Percentiles rank a stretch among this genome's conserved stretches.
These are phyloP conservation scores for Xestia sexstrigata DNA, from an alignment of 2,888 invertebrate genomes.

Conservation along the genomic window DNA sequence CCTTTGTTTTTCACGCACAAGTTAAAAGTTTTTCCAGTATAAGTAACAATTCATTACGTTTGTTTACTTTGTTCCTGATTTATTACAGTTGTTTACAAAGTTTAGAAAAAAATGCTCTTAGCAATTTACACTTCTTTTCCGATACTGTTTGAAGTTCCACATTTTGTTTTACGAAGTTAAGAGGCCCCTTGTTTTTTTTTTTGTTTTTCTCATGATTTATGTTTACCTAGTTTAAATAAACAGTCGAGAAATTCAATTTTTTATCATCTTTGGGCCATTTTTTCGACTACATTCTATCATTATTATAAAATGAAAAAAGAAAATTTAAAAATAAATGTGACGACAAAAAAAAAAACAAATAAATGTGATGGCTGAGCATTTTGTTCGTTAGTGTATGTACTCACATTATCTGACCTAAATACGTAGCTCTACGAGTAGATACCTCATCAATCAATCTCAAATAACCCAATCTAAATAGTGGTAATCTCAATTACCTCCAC, in stretches of 20 bases:
- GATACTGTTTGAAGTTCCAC: constrained; percentile 25
- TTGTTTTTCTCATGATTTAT: constrained; percentile 1
- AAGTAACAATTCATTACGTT: constrained; percentile 54
- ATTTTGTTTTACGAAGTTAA: constrained; percentile 21
- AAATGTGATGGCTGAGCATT: too few relatives aligned
- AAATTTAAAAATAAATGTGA: not conserved
- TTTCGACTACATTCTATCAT: not conserved
- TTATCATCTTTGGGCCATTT: too few relatives aligned
- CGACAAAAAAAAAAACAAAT: not conserved
- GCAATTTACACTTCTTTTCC: constrained; percentile 28
- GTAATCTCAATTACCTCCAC: not conserved
- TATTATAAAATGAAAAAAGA: too few relatives aligned
- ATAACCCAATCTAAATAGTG: too few relatives aligned
- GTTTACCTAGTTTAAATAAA: not conserved
- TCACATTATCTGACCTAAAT: not conserved
- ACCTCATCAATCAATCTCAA: too few relatives aligned
- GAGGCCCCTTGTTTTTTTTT: not conserved
- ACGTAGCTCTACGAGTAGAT: not conserved
- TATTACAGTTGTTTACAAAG: constrained; percentile 53
- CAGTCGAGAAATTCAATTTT: too few relatives aligned
- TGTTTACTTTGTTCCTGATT: constrained; percentile 56
- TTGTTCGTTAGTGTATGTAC: not conserved
- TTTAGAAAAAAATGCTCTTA: constrained; percentile 34
- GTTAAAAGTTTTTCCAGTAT: constrained; percentile 30
- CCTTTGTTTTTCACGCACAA: constrained; percentile 29